Base-by-base conservation (phyloP, 1,140 invertebrate genomes). In the Polypedilum vanderplanki region DNA sequence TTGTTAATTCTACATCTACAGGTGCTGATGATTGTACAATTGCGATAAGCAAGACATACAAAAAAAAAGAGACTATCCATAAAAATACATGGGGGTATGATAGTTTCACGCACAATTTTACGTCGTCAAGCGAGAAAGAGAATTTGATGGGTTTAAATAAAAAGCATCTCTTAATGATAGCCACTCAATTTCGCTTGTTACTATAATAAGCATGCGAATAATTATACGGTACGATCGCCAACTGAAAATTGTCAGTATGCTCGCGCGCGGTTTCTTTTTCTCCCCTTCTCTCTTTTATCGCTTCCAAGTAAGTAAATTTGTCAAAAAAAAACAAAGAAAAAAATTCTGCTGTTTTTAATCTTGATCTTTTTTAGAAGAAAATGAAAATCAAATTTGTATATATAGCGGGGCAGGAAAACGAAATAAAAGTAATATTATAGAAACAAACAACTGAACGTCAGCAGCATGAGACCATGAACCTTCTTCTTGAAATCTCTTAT, bases 1-100 rank as follows among this genome's bases (percentile, higher is more conserved):
- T 70, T 70, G 65, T 70, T 70, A 22, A 22, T 70, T 70, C 65
- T 70, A 70, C 65, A 70, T 70, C 65, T 70, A 70, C 65, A 70
- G 65, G 65, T 70, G 65, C n/a, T 22, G 65, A 70, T 22, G 65
- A 70, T 70, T 18, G 17, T 70, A 18, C 17, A 70, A 18, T 20
- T 70, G 65, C 65, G 65, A 70, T 70, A 70, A 70, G 20, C 17
- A 9, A 70, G 20, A n/a, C 17, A 18, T 18, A 70, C 17, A 20
- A 8, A 70, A 70, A 70, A 70, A n/a, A 18, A 70, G 20, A 20
- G 9, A 22, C 65, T 22, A 20, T 70, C 65, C 12, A 57, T 57
- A 57, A n/a, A n/a, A n/a, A 33, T 5, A 33, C 24, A 70, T 70
- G 65, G 18, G 65, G 65, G 65, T 70, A 70, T 57, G 46, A 70